Percentiles rank a stretch among this genome's conserved stretches.
Evolutionary conservation across 1,140 invertebrate species (phyloP).

Genomic region (Luehdorfia chinensis): DNA sequence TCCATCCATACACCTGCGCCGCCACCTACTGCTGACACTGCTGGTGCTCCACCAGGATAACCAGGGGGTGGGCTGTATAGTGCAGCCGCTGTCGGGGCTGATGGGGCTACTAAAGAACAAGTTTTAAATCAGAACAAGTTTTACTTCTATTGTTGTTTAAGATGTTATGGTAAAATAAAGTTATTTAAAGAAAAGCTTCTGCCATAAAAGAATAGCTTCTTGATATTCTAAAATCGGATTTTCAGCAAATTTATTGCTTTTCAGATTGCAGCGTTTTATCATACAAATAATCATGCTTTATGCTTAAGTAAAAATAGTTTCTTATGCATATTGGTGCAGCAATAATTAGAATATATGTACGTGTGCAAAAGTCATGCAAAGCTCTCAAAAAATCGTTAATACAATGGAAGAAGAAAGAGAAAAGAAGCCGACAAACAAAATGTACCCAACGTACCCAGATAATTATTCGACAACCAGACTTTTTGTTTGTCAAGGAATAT

Average conservation of each 20-base stretch:
- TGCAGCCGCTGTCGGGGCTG: conserved; percentile 65
- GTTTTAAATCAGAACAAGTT: conserved; percentile 4
- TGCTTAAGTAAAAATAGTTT: too few species aligned
- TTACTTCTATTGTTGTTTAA: background rate
- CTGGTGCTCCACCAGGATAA: conserved; percentile 39
- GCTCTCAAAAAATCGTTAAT: too few species aligned
- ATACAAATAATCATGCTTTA: too few species aligned
- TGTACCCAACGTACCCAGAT: conserved; percentile 67
- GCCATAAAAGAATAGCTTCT: too few species aligned
- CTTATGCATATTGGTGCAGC: too few species aligned
- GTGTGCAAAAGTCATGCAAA: too few species aligned
- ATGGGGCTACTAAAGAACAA: conserved; percentile 59
- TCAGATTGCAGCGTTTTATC: too few species aligned
- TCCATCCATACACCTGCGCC: conserved; percentile 81
- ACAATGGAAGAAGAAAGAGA: too few species aligned
- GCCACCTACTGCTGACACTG: conserved; percentile 33
- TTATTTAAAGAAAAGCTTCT: background rate
- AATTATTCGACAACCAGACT: conserved; percentile 31
- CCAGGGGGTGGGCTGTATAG: conserved; percentile 50
- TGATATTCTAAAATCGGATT: too few species aligned
- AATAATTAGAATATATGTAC: too few species aligned
- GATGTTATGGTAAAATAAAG: background rate
- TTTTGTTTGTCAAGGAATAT: conserved; percentile 18
- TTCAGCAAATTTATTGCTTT: too few species aligned
- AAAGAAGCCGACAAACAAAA: conserved; percentile 35